Evolutionary conservation across 2,113 vertebrate genomes (phyloP), one percentile per base, ranked within the genome.

Genomic region (Anguilla rostrata): DNA sequence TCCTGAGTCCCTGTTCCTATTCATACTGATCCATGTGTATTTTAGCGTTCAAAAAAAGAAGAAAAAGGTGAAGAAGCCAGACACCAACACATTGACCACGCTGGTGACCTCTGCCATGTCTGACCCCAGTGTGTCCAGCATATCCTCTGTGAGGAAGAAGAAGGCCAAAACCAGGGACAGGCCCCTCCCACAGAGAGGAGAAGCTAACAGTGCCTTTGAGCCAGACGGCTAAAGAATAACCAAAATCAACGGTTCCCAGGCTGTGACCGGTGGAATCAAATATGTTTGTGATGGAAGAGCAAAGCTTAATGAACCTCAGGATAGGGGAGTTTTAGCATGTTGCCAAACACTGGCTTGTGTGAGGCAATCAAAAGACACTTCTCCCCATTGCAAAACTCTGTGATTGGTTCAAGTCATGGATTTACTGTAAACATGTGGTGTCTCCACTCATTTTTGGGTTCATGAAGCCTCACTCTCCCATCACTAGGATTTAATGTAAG

Each of bases 21-120:
- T 53, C 49, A 53, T 53, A 53, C 49, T 53, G 49, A 34, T 84
- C 29, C 84, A 85, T 88, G 87, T 90, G 87, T 83, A 53, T 90
- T 90, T 91, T 94, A 94, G 94, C 91, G 86, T 89, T 88, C 94
- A 93, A 91, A 96, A 93, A 91, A 97, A 95, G 90, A 93, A 96
- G 88, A 96, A 95, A 92, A 95, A 91, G 86, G 81, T 94, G 88
- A 95, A 95, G 82, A 95, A 91, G 91, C 75, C 83, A 0, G 91
- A 88, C 60, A 85, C 84, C 6, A 90, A 87, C 75, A 84, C 87
- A 84, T 60, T 91, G 83, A 90, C 93, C 3, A 90, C 92, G 90
- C 87, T 88, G 89, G 82, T 90, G 81, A 66, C 20, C 22, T 20
- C 60, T 26, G 81, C 86, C 29, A 87, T 90, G 82, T 89, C 92